Percentiles rank a stretch among this genome's conserved stretches.
These are phyloP conservation scores for Peromyscus californicus DNA, from an alignment of 2,113 vertebrate genomes.

Conservation along the genomic window DNA sequence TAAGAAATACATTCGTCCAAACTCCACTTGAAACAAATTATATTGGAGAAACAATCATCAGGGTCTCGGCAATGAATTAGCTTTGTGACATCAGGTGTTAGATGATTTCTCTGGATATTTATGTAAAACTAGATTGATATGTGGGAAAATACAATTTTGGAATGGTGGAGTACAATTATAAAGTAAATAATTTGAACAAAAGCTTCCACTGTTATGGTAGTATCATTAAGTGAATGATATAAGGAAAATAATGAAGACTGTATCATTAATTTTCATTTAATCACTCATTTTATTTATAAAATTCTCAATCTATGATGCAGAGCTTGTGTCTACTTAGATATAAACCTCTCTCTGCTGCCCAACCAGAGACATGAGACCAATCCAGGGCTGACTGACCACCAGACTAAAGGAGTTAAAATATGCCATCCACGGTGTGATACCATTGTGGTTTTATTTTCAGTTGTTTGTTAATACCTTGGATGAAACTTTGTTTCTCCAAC, in stretches of 20 bases:
- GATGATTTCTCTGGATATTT: slow-evolving; percentile 27
- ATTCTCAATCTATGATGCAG: background rate
- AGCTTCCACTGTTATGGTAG: background rate
- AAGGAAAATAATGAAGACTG: slow-evolving; percentile 15
- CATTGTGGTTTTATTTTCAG: background rate
- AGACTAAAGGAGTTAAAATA: background rate
- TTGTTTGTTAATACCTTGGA: background rate
- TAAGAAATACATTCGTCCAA: background rate
- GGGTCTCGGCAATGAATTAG: background rate
- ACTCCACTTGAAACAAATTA: slow-evolving; percentile 28
- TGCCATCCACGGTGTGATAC: background rate
- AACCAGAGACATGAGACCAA: background rate
- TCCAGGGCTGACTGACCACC: background rate
- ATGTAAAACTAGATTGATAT: slow-evolving; percentile 44
- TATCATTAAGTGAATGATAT: background rate
- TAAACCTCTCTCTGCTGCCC: background rate
- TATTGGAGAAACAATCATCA: slow-evolving; percentile 15
- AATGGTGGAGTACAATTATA: background rate
- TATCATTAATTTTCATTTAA: slow-evolving; percentile 3
- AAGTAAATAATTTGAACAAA: slow-evolving; percentile 6
- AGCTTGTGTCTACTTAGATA: background rate
- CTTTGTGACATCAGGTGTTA: background rate
- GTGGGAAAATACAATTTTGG: slow-evolving; percentile 32
- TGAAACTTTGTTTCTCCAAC: background rate
- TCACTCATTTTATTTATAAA: background rate